Evolutionary conservation across 1,140 invertebrate genomes (phyloP).

Genomic region (Telenomus remus): DNA sequence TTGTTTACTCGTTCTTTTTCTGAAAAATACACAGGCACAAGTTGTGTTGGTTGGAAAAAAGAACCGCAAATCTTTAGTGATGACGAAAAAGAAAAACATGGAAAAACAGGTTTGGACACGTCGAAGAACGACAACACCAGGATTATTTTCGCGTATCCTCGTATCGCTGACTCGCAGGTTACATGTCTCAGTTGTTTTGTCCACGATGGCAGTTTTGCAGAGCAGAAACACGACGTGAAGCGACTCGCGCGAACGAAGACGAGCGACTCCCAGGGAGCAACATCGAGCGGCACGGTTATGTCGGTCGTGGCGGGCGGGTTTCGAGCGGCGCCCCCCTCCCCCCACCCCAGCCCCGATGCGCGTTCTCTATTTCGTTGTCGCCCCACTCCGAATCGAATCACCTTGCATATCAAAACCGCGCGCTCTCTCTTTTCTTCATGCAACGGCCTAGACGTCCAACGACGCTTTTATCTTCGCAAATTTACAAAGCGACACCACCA

Average conservation of each 20-base stretch:
- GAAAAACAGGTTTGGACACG: no score
- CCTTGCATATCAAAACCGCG: conserved; percentile 14
- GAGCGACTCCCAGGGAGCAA: conserved; percentile 67
- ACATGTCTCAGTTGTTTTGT: no score
- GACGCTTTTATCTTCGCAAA: conserved; percentile 61
- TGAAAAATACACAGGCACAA: no score
- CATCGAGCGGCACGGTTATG: neutral
- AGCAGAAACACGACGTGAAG: conserved; percentile 63
- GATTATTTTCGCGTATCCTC: no score
- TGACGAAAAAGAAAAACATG: no score
- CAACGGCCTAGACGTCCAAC: conserved; percentile 63
- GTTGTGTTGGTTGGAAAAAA: no score
- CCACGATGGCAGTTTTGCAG: no score
- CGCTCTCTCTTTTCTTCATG: conserved; percentile 42
- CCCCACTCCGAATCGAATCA: conserved; percentile 33
- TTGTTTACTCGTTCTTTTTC: no score
- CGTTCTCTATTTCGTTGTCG: conserved; percentile 6
- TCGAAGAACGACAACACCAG: no score
- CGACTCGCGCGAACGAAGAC: conserved; percentile 71
- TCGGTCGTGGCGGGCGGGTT: neutral
- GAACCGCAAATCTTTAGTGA: no score
- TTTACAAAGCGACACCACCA: conserved; percentile 41
- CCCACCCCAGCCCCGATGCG: conserved; percentile 11
- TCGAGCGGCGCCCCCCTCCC: neutral
- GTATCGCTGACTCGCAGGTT: no score